Evolutionary conservation across 2,113 vertebrate genomes (phyloP), one percentile per base, ranked within the genome.

Genomic region (Sapayoa aenigma): DNA sequence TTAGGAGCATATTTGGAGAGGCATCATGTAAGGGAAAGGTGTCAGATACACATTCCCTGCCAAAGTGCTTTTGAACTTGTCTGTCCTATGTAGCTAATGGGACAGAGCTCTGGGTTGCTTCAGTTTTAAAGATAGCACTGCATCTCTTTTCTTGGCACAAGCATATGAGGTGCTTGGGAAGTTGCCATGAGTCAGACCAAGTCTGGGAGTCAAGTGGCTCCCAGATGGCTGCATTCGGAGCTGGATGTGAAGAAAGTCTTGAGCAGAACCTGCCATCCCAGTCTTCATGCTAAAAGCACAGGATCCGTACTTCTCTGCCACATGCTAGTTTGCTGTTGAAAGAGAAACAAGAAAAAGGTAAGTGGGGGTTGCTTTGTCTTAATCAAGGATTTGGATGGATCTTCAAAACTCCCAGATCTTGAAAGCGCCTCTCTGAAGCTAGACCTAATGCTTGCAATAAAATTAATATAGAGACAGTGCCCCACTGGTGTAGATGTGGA

Each of bases 21-120:
- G 18, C 47, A 80, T 41, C 72, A 30, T 0, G 6, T 37, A 41
- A 60, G n/a, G 35, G 18, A 86, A 90, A 46, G 42, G 94, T 94
- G 95, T 84, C 55, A 91, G 72, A 81, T 44, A 41, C 11, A 3
- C 0, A 0, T 78, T 85, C 23, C 39, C 47, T 90, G 87, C 87
- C 92, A 94, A 93, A 62, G 46, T 25, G 20, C 30, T 89, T 84
- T 84, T 67, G 72, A 83, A 81, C 33, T 90, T 93, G 93, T 93
- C 93, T 85, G 30, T 74, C 52, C 59, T 50, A 53, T 0, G 0
- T n/a, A 72, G 58, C 28, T 94, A 85, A 62, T 41, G 71, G 68
- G 55, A 42, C 25, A 76, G 71, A 73, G 55, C 24, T 86, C 91
- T 90, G 72, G 21, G 27, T 71, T 88, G 39, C 75, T 77, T 95